Evolutionary conservation across 2,888 invertebrate species (phyloP).

Genomic region (Lasiommata megera): DNA sequence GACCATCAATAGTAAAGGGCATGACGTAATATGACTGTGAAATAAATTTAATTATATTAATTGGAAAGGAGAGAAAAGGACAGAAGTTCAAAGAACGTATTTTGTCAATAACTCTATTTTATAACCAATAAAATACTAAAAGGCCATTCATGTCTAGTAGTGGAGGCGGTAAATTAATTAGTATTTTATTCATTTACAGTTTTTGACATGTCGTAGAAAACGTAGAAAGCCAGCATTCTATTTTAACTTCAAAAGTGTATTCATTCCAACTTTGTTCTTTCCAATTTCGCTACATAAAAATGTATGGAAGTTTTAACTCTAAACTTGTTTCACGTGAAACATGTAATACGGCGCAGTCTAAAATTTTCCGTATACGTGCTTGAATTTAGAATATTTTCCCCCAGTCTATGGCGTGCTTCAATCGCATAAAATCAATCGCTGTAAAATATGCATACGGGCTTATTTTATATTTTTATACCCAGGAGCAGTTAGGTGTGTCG

Average conservation of each 20-base stretch:
- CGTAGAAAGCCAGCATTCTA: not conserved
- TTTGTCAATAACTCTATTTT: no score
- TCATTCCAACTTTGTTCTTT: slow-evolving; percentile 14
- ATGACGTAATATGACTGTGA: no score
- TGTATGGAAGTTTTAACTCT: slow-evolving; percentile 14
- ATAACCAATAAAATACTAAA: no score
- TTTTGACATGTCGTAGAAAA: not conserved
- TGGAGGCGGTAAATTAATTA: no score
- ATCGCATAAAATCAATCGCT: slow-evolving; percentile 6
- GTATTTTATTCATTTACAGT: not conserved
- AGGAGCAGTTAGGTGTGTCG: no score
- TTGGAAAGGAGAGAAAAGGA: no score
- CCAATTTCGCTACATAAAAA: slow-evolving; percentile 18
- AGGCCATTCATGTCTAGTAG: no score
- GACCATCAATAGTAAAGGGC: no score
- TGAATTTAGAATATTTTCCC: slow-evolving; percentile 13
- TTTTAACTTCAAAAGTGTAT: slow-evolving; percentile 6
- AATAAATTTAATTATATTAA: no score
- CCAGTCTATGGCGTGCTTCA: slow-evolving; percentile 8
- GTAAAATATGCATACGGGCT: not conserved
- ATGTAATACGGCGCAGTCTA: slow-evolving; percentile 8
- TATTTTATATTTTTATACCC: no score
- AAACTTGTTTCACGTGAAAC: slow-evolving; percentile 16
- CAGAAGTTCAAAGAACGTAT: no score
- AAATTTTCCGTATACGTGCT: slow-evolving; percentile 14